These are phyloP conservation scores for Emys orbicularis DNA, from an alignment of 2,797 vertebrate genomes.

Conservation along the genomic window DNA sequence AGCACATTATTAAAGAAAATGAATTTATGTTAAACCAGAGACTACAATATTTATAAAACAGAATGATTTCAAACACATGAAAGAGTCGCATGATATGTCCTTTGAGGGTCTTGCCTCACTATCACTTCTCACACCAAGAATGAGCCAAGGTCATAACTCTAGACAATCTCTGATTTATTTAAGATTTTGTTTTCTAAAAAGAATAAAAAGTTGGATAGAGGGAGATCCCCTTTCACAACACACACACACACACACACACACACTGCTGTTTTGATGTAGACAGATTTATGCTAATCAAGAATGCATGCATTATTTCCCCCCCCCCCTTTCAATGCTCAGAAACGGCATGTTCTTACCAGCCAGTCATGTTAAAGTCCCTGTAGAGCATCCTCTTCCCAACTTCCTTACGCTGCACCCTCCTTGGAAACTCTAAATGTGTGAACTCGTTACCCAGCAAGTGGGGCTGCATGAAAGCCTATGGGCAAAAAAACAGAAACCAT, in stretches of 20 bases:
- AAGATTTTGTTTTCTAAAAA: background rate
- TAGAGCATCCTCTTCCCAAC: slow-evolving; percentile 98
- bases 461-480: slow-evolving; percentile 96
- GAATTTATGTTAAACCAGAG: background rate
- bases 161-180: background rate
- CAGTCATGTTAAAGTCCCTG: slow-evolving; percentile 98
- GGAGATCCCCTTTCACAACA: background rate
- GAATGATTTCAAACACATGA: background rate
- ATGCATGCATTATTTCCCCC: background rate
- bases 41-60: background rate
- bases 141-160: background rate
- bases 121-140: background rate
- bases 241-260: rapidly evolving
- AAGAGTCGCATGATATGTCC: background rate
- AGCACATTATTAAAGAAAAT: background rate
- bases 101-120: background rate
- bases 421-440: slow-evolving; percentile 98
- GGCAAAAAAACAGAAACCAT: slow-evolving; percentile 47
- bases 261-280: background rate
- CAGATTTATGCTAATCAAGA: background rate
- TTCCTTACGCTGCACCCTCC: slow-evolving; percentile 96
- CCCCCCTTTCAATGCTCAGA: background rate
- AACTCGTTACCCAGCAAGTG: slow-evolving; percentile 98
- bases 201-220: background rate
- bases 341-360: slow-evolving; percentile 88